Base-by-base conservation (phyloP, 2,888 invertebrate genomes). In the Zonitis immaculata region DNA sequence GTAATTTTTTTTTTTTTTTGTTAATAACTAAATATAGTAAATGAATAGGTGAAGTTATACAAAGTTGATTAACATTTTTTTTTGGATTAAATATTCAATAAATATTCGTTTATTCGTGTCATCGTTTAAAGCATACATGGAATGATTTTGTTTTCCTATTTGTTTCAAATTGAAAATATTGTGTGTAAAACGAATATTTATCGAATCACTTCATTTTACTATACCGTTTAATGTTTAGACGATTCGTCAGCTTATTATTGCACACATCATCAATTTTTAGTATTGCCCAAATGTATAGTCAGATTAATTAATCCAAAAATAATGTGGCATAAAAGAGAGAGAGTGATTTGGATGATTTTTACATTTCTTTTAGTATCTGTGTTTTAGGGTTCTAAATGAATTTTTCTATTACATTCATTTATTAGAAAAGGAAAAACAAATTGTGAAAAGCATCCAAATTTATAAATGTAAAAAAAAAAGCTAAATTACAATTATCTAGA, bases 311-410 rank as follows among this genome's bases (percentile, higher is more conserved):
- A 26, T 49, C 25, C 42, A 51, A 51, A 48, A 32, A n/a, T 44
- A 44, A 47, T 51, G 44, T 55, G 51, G 44, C 47, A 44, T 54
- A 44, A 51, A 54, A 44, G 48, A 49, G 39, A 44, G 43, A 55
- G 39, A 44, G 35, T 49, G 42, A 32, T 61, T 61, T 59, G 60
- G 54, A 59, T 52, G 59, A 25, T 57, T 56, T 54, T 60, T 49
- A 49, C 52, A 55, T 18, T 11, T 26, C 7, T 22, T 18, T 42
- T 16, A 8, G n/a, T n/a, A n/a, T n/a, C n/a, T n/a, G n/a, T n/a
- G n/a, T n/a, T n/a, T n/a, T n/a, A n/a, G n/a, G n/a, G n/a, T 14
- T 42, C 42, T 14, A 43, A 8, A 43, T 43, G 22, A 28, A 18
- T 47, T 25, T 27, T 2, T n/a, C n/a, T n/a, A n/a, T n/a, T n/a